Evolutionary conservation across 2,113 vertebrate genomes (phyloP).

Genomic region (Prinia subflava): DNA sequence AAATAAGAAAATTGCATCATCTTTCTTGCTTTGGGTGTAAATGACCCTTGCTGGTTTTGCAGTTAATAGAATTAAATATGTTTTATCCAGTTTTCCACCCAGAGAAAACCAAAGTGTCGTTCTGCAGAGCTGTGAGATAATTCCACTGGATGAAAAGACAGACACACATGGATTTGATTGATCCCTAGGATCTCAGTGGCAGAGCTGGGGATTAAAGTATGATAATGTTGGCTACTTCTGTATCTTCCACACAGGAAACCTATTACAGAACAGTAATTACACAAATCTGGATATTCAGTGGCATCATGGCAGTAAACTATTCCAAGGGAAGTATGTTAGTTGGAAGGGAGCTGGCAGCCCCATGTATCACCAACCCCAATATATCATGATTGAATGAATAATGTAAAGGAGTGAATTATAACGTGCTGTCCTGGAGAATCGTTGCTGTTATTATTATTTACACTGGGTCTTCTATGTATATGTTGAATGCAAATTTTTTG

Average conservation of each 20-base stretch:
- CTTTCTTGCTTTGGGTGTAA: background rate
- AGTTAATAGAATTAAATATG: background rate
- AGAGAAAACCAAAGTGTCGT: background rate
- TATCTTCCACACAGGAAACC: background rate
- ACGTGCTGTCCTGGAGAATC: background rate
- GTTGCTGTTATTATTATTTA: conserved; percentile 70
- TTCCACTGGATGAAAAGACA: background rate
- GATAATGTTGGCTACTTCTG: background rate
- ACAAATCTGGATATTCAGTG: conserved; percentile 30
- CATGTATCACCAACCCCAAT: conserved; percentile 36
- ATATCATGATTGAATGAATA: conserved; percentile 46
- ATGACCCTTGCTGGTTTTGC: background rate
- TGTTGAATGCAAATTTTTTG: conserved; percentile 33
- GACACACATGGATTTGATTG: background rate
- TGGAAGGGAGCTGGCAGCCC: conserved; percentile 19
- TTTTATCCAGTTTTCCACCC: background rate
- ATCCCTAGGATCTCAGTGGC: background rate
- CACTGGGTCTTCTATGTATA: background rate
- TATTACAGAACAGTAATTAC: background rate
- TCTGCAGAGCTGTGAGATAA: background rate
- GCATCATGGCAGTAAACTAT: conserved; percentile 23
- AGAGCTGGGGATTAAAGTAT: background rate
- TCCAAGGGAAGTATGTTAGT: conserved; percentile 16
- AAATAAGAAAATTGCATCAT: background rate
- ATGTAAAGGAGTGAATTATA: conserved; percentile 40